Percentiles rank a stretch among this genome's conserved stretches.
phyloP scores from a whole-genome alignment of 2,113 vertebrate species.

The Synodontis membranacea region DNA sequence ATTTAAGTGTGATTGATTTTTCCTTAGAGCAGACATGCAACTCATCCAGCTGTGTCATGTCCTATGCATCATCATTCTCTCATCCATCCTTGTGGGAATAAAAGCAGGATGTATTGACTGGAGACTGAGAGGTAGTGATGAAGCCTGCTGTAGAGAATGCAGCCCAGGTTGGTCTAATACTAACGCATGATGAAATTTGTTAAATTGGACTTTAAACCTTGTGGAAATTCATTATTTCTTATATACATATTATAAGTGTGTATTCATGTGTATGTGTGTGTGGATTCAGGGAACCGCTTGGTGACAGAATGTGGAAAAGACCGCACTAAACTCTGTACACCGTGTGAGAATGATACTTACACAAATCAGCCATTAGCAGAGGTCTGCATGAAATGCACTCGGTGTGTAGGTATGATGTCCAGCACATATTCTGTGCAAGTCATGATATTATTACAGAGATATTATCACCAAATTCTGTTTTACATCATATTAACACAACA shows the following conservation, averaged over 20 bases:
- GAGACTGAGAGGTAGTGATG: fast-evolving
- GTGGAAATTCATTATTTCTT: not conserved
- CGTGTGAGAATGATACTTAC: constrained; percentile 54
- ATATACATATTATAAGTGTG: not conserved
- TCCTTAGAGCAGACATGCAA: constrained; percentile 51
- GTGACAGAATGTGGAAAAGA: not conserved
- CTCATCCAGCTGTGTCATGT: constrained; percentile 33
- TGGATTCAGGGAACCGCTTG: constrained; percentile 62
- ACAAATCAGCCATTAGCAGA: fast-evolving
- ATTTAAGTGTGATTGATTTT: not conserved
- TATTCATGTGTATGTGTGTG: not conserved
- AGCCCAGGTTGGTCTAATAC: constrained; percentile 60
- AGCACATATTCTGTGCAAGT: not conserved
- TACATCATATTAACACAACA: not conserved
- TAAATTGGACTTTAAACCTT: not conserved
- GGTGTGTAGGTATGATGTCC: constrained; percentile 64
- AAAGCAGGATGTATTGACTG: constrained; percentile 53
- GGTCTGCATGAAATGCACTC: constrained; percentile 46
- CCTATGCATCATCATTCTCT: constrained; percentile 38
- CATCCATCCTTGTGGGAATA: not conserved
- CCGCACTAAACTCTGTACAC: constrained; percentile 55
- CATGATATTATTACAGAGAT: not conserved
- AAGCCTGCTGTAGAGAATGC: constrained; percentile 42
- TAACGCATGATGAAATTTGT: not conserved
- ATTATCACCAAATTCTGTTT: not conserved